Evolutionary conservation across 2,113 vertebrate species (phyloP).

Genomic region (Vidua macroura): DNA sequence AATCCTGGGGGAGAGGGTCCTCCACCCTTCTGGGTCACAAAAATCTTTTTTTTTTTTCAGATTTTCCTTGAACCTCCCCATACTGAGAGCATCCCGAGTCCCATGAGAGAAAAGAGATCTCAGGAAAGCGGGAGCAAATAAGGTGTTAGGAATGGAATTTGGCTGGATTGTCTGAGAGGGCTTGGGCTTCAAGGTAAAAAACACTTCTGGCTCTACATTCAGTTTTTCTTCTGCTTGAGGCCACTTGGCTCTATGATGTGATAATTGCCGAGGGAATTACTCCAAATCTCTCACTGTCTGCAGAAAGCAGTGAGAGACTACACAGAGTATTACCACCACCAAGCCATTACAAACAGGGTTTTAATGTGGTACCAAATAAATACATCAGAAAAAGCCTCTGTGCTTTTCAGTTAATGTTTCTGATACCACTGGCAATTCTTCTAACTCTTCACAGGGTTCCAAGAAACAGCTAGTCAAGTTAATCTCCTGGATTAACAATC

Average conservation of each 20-base stretch:
- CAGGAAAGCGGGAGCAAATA: background rate
- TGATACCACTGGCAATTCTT: slow-evolving; percentile 31
- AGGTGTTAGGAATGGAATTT: background rate
- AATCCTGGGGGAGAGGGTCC: background rate
- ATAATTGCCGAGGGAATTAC: slow-evolving; percentile 12
- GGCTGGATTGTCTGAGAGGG: background rate
- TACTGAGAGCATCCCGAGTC: background rate
- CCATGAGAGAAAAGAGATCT: rapidly evolving
- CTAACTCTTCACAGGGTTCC: slow-evolving; percentile 14
- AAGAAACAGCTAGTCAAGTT: slow-evolving; percentile 30
- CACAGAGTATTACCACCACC: background rate
- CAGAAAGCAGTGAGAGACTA: background rate
- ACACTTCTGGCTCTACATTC: background rate
- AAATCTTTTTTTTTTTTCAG: background rate
- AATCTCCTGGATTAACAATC: slow-evolving; percentile 12
- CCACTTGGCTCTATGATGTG: background rate
- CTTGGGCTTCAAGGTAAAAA: background rate
- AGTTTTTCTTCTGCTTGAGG: slow-evolving; percentile 34
- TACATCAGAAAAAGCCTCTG: background rate
- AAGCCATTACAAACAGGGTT: background rate
- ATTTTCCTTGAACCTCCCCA: background rate
- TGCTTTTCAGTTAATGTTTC: slow-evolving; percentile 32
- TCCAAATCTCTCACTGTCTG: slow-evolving; percentile 28
- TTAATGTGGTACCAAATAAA: slow-evolving; percentile 38
- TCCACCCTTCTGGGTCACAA: background rate